phyloP scores from a whole-genome alignment of 2,888 invertebrate species.

The Melinaea marsaeus region DNA sequence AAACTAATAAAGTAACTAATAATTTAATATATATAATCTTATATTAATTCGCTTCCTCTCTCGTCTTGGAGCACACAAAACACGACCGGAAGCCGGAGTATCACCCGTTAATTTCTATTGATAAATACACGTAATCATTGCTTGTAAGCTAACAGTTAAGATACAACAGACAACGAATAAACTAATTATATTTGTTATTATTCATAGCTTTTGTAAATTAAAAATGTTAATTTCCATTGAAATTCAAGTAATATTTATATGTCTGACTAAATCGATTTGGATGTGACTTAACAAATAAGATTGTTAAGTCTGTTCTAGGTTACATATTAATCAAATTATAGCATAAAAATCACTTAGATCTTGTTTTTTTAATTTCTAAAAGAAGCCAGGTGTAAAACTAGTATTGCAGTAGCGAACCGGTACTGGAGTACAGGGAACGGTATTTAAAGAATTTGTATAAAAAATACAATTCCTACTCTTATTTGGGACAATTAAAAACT shows the following conservation, averaged over 20 bases:
- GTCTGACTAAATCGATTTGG: too few species aligned
- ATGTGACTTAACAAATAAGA: too few species aligned
- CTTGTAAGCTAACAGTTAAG: conserved; percentile 28
- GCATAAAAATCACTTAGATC: too few species aligned
- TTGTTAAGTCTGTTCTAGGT: too few species aligned
- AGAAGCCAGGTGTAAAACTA: too few species aligned
- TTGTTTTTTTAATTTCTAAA: too few species aligned
- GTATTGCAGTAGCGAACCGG: too few species aligned
- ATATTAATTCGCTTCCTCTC: background rate
- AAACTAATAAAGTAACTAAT: background rate
- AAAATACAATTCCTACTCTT: conserved; percentile 47
- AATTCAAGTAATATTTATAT: too few species aligned
- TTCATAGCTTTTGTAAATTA: too few species aligned
- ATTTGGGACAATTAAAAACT: conserved; percentile 63
- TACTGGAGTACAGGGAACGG: conserved; percentile 28
- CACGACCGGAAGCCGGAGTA: conserved; percentile 30
- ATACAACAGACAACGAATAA: conserved; percentile 14
- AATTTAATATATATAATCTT: background rate
- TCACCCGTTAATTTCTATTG: conserved; percentile 35
- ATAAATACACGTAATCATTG: conserved; percentile 31
- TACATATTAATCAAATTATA: too few species aligned
- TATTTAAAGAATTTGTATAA: conserved; percentile 47
- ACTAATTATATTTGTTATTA: background rate
- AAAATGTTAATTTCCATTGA: too few species aligned
- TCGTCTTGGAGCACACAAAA: conserved; percentile 29